These are phyloP conservation scores for Sphaerophoria taeniata DNA, from an alignment of 2,888 invertebrate species.

Conservation along the genomic window DNA sequence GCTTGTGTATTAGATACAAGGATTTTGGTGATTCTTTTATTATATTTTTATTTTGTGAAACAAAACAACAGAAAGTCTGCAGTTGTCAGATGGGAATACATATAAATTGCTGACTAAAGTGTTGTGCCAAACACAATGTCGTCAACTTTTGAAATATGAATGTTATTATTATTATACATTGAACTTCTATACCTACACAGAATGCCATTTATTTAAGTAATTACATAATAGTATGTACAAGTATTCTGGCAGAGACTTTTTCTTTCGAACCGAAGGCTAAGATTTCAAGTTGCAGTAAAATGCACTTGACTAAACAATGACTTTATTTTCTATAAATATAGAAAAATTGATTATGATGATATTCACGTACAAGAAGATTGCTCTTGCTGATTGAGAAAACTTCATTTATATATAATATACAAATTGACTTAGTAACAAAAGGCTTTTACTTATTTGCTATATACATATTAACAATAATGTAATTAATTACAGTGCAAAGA, in stretches of 20 bases:
- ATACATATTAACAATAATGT: too few species aligned
- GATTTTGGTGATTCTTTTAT: constrained; percentile 35
- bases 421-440: too few species aligned
- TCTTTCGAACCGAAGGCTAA: not conserved
- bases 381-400: too few species aligned
- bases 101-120: constrained; percentile 28
- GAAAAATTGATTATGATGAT: not conserved
- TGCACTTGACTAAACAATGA: constrained; percentile 43
- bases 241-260: constrained; percentile 29
- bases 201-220: not conserved
- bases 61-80: constrained; percentile 54
- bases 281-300: constrained; percentile 42
- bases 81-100: constrained; percentile 47
- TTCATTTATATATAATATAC: too few species aligned
- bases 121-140: constrained; percentile 52
- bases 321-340: constrained; percentile 10
- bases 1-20: constrained; percentile 64
- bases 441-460: too few species aligned
- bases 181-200: not conserved
- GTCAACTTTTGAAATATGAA: constrained; percentile 36
- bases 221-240: not conserved
- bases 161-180: not conserved
- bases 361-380: not conserved
- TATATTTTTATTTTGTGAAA: constrained; percentile 20
- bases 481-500: too few species aligned